phyloP scores from a whole-genome alignment of 2,888 invertebrate genomes.

The Mechanitis messenoides region DNA sequence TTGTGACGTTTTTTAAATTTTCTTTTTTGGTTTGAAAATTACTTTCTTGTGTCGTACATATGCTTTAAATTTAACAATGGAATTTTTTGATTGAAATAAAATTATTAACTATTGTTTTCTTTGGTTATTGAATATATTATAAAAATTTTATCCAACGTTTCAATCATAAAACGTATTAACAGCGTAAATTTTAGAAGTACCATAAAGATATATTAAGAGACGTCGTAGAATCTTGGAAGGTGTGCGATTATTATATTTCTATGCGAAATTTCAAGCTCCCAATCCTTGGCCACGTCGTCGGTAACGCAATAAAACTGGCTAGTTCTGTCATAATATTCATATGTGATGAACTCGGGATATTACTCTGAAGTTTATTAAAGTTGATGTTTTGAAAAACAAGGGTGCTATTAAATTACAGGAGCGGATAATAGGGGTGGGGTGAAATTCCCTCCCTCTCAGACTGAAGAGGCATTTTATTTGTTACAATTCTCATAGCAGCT shows the following conservation, averaged over 20 bases:
- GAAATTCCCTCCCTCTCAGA: too few species aligned
- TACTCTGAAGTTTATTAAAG: constrained; percentile 37
- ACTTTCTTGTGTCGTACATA: constrained; percentile 13
- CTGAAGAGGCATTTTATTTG: too few species aligned
- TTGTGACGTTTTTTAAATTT: constrained; percentile 63
- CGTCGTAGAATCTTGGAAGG: constrained; percentile 36
- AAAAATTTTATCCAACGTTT: constrained; percentile 8
- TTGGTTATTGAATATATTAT: constrained; percentile 4
- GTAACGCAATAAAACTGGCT: constrained; percentile 63
- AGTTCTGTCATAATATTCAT: constrained; percentile 69
- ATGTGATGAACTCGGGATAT: constrained; percentile 58
- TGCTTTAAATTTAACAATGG: constrained; percentile 6
- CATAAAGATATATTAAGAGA: constrained; percentile 51
- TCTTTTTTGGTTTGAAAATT: constrained; percentile 42
- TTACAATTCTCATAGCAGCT: too few species aligned
- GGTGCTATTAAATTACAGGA: too few species aligned
- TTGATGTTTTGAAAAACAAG: constrained; percentile 7
- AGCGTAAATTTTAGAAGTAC: constrained; percentile 33
- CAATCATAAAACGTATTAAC: constrained; percentile 32
- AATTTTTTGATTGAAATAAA: not conserved
- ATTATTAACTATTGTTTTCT: not conserved
- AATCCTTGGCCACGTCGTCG: constrained; percentile 64
- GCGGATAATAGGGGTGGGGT: too few species aligned
- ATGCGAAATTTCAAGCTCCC: constrained; percentile 39
- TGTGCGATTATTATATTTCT: constrained; percentile 54